Base-by-base conservation (phyloP, 30 jellyfish, hydroid and myxozoan genomes). In the Hydractinia symbiolongicarpus region DNA sequence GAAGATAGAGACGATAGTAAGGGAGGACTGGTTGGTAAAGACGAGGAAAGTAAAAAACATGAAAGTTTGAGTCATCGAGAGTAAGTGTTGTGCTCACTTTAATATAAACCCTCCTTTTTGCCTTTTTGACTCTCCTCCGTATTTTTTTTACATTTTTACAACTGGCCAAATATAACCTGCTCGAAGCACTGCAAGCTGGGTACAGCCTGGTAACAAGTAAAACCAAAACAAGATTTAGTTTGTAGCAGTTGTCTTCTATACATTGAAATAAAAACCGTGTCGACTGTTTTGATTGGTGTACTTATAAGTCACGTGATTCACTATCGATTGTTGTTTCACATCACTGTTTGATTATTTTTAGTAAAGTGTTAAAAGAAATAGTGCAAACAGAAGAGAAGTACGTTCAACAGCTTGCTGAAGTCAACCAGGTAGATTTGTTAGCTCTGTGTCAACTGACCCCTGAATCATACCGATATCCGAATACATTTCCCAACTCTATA, bases 361-460 rank as follows among this genome's bases (percentile, higher is more conserved):
- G 97, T 9, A 90, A 90, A 66, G 95, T 90, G 67, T 61, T 90
- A 77, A 90, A 90, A 66, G 97, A 90, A 72, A 86, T 90, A 14
- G 72, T 85, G 67, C 86, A 77, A 11, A 90, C 97, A 10, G 97
- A 90, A 60, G 77, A 90, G 72, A 90, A 82, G 53, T 90, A 90
- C 60, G 95, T 86, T 49, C 95, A 90, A 8, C 95, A 90, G 77
- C 76, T 90, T 82, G 83, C 69, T 70, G 82, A 67, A 54, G 85
- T 90, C 30, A 76, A 83, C 74, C 88, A 90, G 97, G 97, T 90
- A 30, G 44, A 20, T 11, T 50, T 16, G 8, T 16, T 55, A 15
- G 51, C 19, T 15, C 17, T 30, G 79, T 44, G 83, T 30, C 2
- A 30, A 30, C 10, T 16, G 30, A 1, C 30, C 16, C 69, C 69